Conservation (phyloP, 1,140 invertebrate genomes). For the Tribolium castaneum region DNA sequence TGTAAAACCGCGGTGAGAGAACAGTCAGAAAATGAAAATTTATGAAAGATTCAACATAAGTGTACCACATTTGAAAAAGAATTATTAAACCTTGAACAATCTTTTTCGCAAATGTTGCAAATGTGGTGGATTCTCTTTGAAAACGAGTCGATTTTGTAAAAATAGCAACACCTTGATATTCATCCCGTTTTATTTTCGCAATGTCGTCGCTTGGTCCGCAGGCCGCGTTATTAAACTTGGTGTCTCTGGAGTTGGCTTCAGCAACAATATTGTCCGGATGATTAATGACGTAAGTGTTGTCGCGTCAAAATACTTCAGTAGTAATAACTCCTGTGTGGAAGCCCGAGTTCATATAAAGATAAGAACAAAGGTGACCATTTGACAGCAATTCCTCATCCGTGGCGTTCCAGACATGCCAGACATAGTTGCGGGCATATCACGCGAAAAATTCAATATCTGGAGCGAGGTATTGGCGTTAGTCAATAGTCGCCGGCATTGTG, state of each 20-base stretch:
- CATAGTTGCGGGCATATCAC: constrained; percentile 53
- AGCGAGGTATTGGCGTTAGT: constrained; percentile 50
- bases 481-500: constrained; percentile 53
- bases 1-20: no score
- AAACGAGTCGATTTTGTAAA: no score
- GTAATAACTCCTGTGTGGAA: constrained; percentile 12
- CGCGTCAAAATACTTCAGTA: constrained; percentile 23
- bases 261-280: constrained; percentile 11
- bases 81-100: no score
- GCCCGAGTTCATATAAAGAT: constrained; percentile 19
- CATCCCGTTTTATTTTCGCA: not conserved
- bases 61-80: no score
- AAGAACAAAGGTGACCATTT: constrained; percentile 53
- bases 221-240: constrained; percentile 1
- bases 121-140: no score
- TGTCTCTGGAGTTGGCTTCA: not conserved
- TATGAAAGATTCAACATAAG: no score
- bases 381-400: constrained; percentile 57
- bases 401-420: constrained; percentile 49
- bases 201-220: not conserved
- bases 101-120: no score
- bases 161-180: not conserved
- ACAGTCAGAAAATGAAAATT: no score
- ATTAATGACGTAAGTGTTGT: constrained; percentile 16
- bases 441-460: constrained; percentile 59